phyloP scores from a whole-genome alignment of 2,113 vertebrate genomes.

The Entomyzon cyanotis region DNA sequence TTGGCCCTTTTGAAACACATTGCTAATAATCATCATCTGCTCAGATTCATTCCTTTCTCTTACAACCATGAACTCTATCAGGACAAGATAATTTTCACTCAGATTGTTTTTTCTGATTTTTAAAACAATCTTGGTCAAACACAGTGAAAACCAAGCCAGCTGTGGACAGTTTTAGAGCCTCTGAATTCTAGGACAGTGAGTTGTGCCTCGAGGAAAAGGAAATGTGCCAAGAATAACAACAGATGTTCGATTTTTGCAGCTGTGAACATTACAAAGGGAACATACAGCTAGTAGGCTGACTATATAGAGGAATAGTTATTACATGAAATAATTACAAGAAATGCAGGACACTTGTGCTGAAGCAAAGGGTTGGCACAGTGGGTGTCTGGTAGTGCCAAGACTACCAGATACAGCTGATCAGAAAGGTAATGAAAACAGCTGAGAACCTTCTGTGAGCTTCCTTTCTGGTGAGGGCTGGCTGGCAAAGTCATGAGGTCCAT shows the following conservation, averaged over 20 bases:
- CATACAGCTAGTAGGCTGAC: neutral
- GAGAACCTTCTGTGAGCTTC: neutral
- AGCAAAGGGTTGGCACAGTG: neutral
- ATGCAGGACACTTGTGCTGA: neutral
- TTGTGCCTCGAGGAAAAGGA: neutral
- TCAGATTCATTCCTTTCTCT: neutral
- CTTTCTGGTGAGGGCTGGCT: neutral
- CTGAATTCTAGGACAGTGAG: neutral
- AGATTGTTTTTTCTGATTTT: neutral
- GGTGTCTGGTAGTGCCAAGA: neutral
- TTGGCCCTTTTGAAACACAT: neutral
- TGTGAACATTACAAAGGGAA: neutral
- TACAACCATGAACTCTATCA: neutral
- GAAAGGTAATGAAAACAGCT: neutral
- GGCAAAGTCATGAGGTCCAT: neutral
- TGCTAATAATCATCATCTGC: neutral
- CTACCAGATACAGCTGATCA: neutral
- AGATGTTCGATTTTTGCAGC: neutral
- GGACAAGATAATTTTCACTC: neutral
- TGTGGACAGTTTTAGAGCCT: neutral
- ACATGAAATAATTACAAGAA: neutral
- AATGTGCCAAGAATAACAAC: neutral
- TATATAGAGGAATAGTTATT: neutral
- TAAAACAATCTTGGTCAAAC: neutral
- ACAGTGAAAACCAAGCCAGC: neutral